Evolutionary conservation across 2,797 vertebrate species (phyloP), one percentile per base, ranked within the genome.

Genomic region (Melanotaenia nigrans): DNA sequence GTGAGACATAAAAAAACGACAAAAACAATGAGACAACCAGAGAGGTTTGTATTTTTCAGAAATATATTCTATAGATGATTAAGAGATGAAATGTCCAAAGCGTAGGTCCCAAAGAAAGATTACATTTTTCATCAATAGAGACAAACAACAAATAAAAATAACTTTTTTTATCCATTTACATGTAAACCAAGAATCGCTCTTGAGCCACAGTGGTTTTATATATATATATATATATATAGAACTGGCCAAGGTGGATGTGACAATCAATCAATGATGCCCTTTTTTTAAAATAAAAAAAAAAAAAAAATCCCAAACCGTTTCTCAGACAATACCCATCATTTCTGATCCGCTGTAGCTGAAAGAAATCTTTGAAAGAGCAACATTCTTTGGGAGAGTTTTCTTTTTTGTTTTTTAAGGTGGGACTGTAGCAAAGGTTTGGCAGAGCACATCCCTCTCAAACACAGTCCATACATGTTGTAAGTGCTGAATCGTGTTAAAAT

Each of bases 61-160:
- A 94, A 93, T 94, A 90, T 95, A 95, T 94, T 94, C 95, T 94
- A 92, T 93, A 93, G 93, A 94, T 90, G 87, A 94, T 94, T 93
- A 95, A 47, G 94, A 95, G 94, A 95, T 94, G 92, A 94, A 93
- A 91, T 92, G 91, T 92, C 89, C 62, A 94, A 94, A 94, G 95
- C 87, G 45, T 89, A 93, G 90, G 84, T 94, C 94, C 85, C 86
- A 93, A 92, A 92, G 74, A 91, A 92, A 92, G 79, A 90, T 63
- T 88, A 87, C 79, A 82, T 87, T 87, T 91, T 90, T 32, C 69
- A 88, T 94, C 93, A 94, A 94, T 89, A 94, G 92, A 94, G 94
- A 94, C 78, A 74, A 89, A 94, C 90, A 87, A 90, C 80, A 86
- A 91, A 93, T 87, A 90, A 92, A 92, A 89, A 91, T 84, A 90